phyloP scores from a whole-genome alignment of 2,888 invertebrate species.

The Lordiphosa andalusiaca region DNA sequence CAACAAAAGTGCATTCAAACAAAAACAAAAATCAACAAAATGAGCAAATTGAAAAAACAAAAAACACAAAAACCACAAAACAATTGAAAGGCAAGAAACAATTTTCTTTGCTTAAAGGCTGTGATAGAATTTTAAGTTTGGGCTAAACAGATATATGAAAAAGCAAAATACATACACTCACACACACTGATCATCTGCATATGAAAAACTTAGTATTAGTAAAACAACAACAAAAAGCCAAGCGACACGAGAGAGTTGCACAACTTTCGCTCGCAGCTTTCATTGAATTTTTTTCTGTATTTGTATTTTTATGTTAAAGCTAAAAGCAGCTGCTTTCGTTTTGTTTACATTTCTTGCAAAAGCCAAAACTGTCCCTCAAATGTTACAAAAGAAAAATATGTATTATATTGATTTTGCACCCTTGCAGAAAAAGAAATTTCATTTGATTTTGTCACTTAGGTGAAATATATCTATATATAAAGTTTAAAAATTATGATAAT shows the following conservation, averaged over 20 bases:
- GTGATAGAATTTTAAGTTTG: conserved; percentile 73
- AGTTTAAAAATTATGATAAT: too few species aligned
- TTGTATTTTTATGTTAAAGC: conserved; percentile 5
- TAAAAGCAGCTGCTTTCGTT: conserved; percentile 22
- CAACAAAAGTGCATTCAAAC: conserved; percentile 65
- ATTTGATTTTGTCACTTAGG: too few species aligned
- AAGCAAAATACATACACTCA: conserved; percentile 7
- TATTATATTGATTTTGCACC: too few species aligned
- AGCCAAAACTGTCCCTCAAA: too few species aligned
- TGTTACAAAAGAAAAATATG: too few species aligned
- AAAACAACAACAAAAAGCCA: conserved; percentile 22
- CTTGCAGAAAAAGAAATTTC: too few species aligned
- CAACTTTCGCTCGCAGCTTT: conserved; percentile 39
- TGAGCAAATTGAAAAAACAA: conserved; percentile 35
- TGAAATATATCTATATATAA: too few species aligned
- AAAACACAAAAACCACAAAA: conserved; percentile 17
- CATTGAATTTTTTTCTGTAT: conserved; percentile 30
- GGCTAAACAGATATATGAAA: conserved; percentile 37
- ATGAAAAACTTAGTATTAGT: conserved; percentile 21
- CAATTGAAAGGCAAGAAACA: conserved; percentile 34
- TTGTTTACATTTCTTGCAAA: conserved; percentile 11
- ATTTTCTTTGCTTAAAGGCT: conserved; percentile 70
- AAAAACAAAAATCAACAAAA: conserved; percentile 24
- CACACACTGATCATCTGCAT: conserved; percentile 11
- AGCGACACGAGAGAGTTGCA: conserved; percentile 7